A percentile compares a stretch with the other conserved stretches of the same genome.
Conservation (phyloP, 2,888 invertebrate genomes). For the Abscondita cerata region DNA sequence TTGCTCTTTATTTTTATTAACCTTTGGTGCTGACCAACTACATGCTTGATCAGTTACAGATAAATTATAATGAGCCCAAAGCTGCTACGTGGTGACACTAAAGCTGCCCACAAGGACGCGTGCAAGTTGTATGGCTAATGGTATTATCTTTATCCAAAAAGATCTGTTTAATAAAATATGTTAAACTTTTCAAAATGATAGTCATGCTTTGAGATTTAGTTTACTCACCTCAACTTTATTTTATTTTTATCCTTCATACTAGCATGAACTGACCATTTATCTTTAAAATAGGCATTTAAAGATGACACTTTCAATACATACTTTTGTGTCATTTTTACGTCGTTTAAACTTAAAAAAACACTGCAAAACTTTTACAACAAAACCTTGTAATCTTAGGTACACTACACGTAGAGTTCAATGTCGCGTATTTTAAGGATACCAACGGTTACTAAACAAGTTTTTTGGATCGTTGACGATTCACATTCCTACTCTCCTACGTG, state of each 20-base stretch:
- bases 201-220: neutral
- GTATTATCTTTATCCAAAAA: neutral
- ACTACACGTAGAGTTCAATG: too few species aligned
- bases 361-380: too few species aligned
- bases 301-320: neutral
- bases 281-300: slow-evolving; percentile 10
- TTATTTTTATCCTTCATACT: slow-evolving; percentile 10
- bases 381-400: too few species aligned
- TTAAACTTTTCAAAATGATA: slow-evolving; percentile 1
- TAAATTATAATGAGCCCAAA: slow-evolving; percentile 11
- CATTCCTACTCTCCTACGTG: neutral
- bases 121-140: neutral
- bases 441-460: neutral
- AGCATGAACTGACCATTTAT: slow-evolving; percentile 3
- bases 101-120: neutral
- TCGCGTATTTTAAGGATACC: neutral
- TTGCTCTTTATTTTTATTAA: neutral
- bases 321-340: neutral
- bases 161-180: neutral
- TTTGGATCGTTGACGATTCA: neutral
- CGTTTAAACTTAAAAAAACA: neutral
- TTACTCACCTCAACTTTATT: slow-evolving; percentile 7
- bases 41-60: slow-evolving; percentile 11
- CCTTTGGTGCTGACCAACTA: slow-evolving; percentile 6
- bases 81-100: slow-evolving; percentile 7